phyloP scores from a whole-genome alignment of 2,797 vertebrate species.

The Sebastes nivosus region DNA sequence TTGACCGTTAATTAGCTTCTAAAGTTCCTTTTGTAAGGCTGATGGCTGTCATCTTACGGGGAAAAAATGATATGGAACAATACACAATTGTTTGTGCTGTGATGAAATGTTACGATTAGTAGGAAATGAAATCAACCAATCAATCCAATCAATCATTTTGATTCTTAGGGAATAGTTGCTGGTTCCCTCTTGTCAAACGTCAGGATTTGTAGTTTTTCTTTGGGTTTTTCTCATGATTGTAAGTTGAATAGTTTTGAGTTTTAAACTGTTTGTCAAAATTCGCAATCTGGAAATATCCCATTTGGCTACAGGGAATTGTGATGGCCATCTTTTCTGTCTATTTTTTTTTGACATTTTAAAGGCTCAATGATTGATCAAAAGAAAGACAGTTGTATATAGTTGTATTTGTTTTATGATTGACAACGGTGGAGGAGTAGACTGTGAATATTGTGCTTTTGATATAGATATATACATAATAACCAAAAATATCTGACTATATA shows the following conservation, averaged over 20 bases:
- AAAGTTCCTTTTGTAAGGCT: neutral
- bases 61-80: neutral
- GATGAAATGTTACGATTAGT: neutral
- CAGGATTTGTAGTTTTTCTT: neutral
- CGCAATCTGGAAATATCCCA: neutral
- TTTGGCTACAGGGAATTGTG: neutral
- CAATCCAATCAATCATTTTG: neutral
- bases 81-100: too few relatives aligned
- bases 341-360: neutral
- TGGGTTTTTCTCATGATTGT: neutral
- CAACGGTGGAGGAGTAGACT: too few relatives aligned
- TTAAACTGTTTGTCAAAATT: neutral
- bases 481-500: neutral
- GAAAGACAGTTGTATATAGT: neutral
- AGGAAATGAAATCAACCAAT: neutral
- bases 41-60: neutral
- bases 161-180: neutral
- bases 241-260: neutral
- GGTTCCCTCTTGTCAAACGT: neutral
- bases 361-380: neutral
- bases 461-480: neutral
- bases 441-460: neutral
- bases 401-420: too few relatives aligned
- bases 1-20: conserved; percentile 37
- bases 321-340: neutral